Base-by-base conservation (phyloP, 2,797 vertebrate genomes). In the Numenius phaeopus region DNA sequence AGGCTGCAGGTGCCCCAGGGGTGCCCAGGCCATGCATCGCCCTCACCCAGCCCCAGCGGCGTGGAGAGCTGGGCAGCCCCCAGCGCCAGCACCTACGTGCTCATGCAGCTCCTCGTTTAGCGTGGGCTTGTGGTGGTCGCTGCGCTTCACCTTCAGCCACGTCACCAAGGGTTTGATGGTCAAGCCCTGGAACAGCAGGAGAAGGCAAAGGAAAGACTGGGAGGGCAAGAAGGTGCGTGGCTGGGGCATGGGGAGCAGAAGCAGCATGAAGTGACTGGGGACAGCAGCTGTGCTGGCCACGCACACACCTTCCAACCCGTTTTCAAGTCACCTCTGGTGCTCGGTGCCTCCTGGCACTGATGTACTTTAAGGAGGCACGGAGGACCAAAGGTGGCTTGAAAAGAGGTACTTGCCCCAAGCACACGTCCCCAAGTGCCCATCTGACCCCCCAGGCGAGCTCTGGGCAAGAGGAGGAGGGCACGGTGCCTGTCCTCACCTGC, bases 81-180 rank as follows among this genome's bases (percentile, higher is more conserved):
- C 1, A 3, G 50, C 26, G 40, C 91, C 85, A 30, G 82, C 91
- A 98, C 98, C 98, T 96, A 99, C 99, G 10, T 99, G 98, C 98
- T 99, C 99, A 1, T 99, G 99, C 81, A 99, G 99, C 97, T 99
- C 99, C 98, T 99, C 99, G 0, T 99, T 99, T 97, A 99, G 98
- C 2, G 99, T 99, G 19, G 99, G 99, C 94, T 99, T 99, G 97
- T 99, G 99, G 97, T 98, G 99, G 81, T 99, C 99, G 49, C 99
- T 98, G 47, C 99, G 99, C 91, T 99, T 99, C 95, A 99, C 99
- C 96, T 99, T 99, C 93, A 99, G 98, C 99, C 99, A 99, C 3
- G 99, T 99, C 65, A 99, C 99, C 84, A 99, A 97, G 20, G 99
- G 99, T 95, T 99, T 99, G 98, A 99, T 99, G 96, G 99, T 99